Conservation (phyloP, 2,888 invertebrate genomes). For the Eupithecia pulchellata region DNA sequence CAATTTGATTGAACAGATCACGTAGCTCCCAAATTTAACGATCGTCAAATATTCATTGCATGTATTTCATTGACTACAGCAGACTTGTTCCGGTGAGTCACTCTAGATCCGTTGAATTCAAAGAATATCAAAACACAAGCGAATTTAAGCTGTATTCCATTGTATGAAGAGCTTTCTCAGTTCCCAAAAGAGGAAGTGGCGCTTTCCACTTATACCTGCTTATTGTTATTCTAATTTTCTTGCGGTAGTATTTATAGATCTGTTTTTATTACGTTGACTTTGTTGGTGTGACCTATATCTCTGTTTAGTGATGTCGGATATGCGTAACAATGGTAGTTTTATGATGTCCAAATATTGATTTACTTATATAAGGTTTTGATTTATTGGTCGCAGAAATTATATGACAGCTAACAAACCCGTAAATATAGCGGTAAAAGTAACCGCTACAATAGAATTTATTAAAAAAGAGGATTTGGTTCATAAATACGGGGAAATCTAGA, state of each 20-base stretch:
- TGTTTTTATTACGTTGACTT: slow-evolving; percentile 56
- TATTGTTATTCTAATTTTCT: slow-evolving; percentile 69
- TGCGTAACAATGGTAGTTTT: slow-evolving; percentile 39
- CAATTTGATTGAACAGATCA: slow-evolving; percentile 44
- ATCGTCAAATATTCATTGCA: slow-evolving; percentile 68
- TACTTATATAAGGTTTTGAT: slow-evolving; percentile 28
- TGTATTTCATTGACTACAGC: slow-evolving; percentile 59
- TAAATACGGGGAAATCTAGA: not conserved
- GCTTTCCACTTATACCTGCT: slow-evolving; percentile 51
- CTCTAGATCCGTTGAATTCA: slow-evolving; percentile 57
- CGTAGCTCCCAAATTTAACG: slow-evolving; percentile 44
- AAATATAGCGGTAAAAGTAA: slow-evolving; percentile 33
- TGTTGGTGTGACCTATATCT: slow-evolving; percentile 64
- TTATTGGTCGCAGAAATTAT: slow-evolving; percentile 31
- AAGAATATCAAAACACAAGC: slow-evolving; percentile 17
- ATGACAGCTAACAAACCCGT: slow-evolving; percentile 25
- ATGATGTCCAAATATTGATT: slow-evolving; percentile 37
- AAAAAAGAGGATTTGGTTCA: not conserved
- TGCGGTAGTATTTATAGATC: slow-evolving; percentile 59
- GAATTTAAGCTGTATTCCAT: slow-evolving; percentile 30
- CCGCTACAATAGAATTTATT: slow-evolving; percentile 5
- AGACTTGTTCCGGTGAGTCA: slow-evolving; percentile 79
- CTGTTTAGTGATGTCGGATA: slow-evolving; percentile 41
- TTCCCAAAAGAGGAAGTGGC: slow-evolving; percentile 6
- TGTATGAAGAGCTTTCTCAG: slow-evolving; percentile 19